phyloP scores from a whole-genome alignment of 2,113 vertebrate genomes.

The Daphoenositta chrysoptera region DNA sequence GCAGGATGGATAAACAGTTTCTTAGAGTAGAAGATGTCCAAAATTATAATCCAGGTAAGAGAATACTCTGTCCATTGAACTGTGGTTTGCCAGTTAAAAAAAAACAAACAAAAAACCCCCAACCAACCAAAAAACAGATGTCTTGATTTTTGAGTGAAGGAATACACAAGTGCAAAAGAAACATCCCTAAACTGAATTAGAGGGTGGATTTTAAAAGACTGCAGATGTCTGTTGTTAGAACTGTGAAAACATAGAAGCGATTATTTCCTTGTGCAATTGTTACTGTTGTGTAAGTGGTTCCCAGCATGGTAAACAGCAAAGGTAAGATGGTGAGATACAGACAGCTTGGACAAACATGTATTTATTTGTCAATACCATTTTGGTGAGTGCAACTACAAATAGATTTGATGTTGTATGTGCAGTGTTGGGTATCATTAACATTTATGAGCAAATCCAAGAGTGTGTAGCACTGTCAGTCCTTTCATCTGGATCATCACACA shows the following conservation, averaged over 20 bases:
- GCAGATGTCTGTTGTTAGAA: neutral
- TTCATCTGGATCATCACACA: too few relatives aligned
- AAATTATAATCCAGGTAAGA: neutral
- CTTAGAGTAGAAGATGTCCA: neutral
- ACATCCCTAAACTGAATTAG: neutral
- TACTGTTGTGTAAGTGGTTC: neutral
- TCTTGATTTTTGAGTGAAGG: neutral
- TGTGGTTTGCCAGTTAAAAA: neutral
- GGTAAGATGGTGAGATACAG: neutral
- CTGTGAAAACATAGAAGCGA: neutral
- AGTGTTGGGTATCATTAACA: neutral
- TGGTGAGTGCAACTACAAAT: neutral
- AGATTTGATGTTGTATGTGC: neutral
- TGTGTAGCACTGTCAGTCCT: neutral
- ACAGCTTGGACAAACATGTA: neutral
- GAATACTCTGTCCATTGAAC: neutral
- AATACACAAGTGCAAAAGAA: neutral
- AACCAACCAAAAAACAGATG: fast-evolving
- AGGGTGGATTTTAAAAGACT: neutral
- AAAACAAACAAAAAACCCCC: neutral
- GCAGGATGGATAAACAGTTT: neutral
- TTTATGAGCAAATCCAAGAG: neutral
- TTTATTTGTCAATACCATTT: neutral
- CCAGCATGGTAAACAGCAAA: neutral
- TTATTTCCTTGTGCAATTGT: neutral